Evolutionary conservation across 2,888 invertebrate genomes (phyloP).

Genomic region (Rutpela maculata): DNA sequence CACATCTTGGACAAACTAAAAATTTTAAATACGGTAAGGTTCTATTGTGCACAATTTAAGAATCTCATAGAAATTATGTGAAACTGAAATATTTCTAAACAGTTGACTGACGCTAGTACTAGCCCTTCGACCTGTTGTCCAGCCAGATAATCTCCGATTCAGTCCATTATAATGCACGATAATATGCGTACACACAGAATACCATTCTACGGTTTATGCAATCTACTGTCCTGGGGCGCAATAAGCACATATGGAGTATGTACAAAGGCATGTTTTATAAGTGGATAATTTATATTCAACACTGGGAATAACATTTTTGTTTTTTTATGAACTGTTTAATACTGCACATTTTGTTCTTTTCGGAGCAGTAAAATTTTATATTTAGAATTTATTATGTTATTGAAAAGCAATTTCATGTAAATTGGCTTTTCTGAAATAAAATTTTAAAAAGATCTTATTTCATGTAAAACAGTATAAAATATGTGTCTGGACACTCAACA

Average conservation of each 20-base stretch:
- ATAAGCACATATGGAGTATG: slow-evolving; percentile 3
- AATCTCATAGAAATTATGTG: not conserved
- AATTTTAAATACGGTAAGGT: too few relatives aligned
- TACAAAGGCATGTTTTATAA: slow-evolving; percentile 3
- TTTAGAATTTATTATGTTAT: not conserved
- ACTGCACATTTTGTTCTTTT: not conserved
- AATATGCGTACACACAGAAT: not conserved
- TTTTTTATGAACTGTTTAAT: not conserved
- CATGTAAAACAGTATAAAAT: too few relatives aligned
- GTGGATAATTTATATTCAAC: slow-evolving; percentile 6
- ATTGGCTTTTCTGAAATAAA: too few relatives aligned
- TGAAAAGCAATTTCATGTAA: too few relatives aligned
- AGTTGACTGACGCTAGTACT: not conserved
- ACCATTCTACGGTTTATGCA: slow-evolving; percentile 3
- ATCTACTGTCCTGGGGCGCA: not conserved
- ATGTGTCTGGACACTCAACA: too few relatives aligned
- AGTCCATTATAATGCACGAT: slow-evolving; percentile 2
- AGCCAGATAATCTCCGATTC: not conserved
- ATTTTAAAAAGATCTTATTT: too few relatives aligned
- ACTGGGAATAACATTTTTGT: not conserved
- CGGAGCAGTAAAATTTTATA: not conserved
- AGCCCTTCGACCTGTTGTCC: not conserved
- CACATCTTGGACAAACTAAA: too few relatives aligned
- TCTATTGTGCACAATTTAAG: not conserved
- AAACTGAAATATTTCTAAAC: not conserved